Evolutionary conservation across 2,888 invertebrate species (phyloP), one percentile per base, ranked within the genome.

Genomic region (Steinernema carpocapsae): DNA sequence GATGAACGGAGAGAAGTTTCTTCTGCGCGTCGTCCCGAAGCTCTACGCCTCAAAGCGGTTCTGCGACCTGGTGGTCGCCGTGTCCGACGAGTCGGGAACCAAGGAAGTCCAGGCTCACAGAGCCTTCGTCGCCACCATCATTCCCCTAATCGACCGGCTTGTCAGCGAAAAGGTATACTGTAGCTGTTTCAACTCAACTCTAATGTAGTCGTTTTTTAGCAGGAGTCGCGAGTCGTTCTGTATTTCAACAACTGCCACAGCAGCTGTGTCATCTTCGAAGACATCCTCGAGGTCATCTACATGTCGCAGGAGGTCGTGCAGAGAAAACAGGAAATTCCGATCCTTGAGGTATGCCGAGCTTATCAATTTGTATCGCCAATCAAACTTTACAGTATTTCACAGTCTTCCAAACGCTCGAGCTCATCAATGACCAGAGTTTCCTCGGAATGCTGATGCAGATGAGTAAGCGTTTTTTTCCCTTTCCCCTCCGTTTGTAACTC

Each of bases 101-200:
- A 64, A 64, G 32, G 64, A 64, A n/a, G 64, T 64, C 4, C 29
- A 64, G 32, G 64, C 64, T 3, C 64, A 64, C n/a, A 29, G 64
- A 17, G 64, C 64, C 6, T 64, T 64, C 14, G 64, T 64, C 4
- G 64, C 32, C 14, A 12, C 64, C 32, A 64, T 14, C 14, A 32
- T 64, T 7, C 64, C 64, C 29, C 64, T 64, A 26, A 64, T 64
- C n/a, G 64, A 64, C 32, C 22, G 26, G 1, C 29, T 64, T 4
- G 64, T 64, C 64, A 64, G 64, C n/a, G 64, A 64, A 64, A 29
- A 64, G 64, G 64, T 64, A 37, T 64, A 37, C 64, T 64, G 64
- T 37, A 64, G 37, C n/a, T 7, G 22, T 6, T 24, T 4, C 56
- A 6, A 6, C 19, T 6, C 51, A 6, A 43, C 6, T 51, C 51